Evolutionary conservation across 2,888 invertebrate genomes (phyloP), one percentile per base, ranked within the genome.

Genomic region (Gasteruption jaculator): DNA sequence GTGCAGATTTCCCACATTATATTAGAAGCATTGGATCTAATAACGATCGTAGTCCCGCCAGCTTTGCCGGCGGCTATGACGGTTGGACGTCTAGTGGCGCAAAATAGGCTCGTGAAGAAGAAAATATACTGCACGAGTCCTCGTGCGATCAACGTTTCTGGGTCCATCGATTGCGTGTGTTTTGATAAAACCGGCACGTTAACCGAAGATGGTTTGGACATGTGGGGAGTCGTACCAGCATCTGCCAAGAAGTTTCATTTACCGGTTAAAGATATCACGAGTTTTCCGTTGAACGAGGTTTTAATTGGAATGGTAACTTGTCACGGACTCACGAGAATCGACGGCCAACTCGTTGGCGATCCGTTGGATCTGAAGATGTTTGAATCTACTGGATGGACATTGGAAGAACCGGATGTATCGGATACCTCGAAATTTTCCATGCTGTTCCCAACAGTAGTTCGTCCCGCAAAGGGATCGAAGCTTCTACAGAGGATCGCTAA

Each of bases 311-410:
- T 96, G 85, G 93, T 90, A 0, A 82, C 88, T 0, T 96, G 95
- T 61, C 96, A 97, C 71, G 91, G 92, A 3, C 78, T 97, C 34
- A 94, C 94, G 0, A 77, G 92, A 43, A 86, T 99, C 50, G 87
- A 93, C 50, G 87, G 86, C 1, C 81, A 85, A 59, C 74, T 92
- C 39, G 85, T 86, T 27, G 97, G 97, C 0, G 97, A 99, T 73
- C 97, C 97, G 0, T 73, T 99, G 16, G 97, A 99, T 67, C 74
- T 97, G 19, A 93, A 91, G 79, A 94, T 97, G 93, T 97, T 96
- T 68, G 89, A 94, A 57, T 89, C 92, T 0, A 94, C 95, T 0
- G 86, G 86, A 16, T 96, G 95, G 95, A 73, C 76, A 3, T 68
- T 94, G 41, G 93, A 94, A 60, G 93, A 95, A 62, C 87, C 88